Evolutionary conservation across 2,888 invertebrate genomes (phyloP).

Genomic region (Nebria brevicollis): DNA sequence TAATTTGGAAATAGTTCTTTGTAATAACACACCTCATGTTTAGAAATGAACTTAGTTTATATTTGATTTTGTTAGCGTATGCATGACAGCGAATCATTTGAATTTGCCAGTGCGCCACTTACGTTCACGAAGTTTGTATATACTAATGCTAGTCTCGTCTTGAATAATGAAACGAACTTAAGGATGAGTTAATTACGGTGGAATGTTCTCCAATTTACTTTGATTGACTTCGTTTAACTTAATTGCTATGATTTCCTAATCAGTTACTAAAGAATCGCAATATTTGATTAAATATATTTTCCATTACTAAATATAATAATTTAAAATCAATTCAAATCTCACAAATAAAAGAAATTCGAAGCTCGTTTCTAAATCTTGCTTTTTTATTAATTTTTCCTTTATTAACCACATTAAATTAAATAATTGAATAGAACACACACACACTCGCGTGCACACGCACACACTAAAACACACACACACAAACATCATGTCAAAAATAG

Average conservation of each 20-base stretch:
- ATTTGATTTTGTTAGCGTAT: neutral
- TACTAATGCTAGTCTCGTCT: slow-evolving; percentile 16
- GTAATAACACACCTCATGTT: neutral
- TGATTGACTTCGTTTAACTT: slow-evolving; percentile 34
- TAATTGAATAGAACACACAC: too few species aligned
- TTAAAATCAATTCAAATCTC: too few species aligned
- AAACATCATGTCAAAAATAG: too few species aligned
- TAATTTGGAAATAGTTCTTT: neutral
- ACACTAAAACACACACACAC: too few species aligned
- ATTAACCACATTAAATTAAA: too few species aligned
- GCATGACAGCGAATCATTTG: neutral
- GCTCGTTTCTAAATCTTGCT: too few species aligned
- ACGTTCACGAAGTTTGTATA: slow-evolving; percentile 14
- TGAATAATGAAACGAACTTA: slow-evolving; percentile 39
- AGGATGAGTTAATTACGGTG: slow-evolving; percentile 35
- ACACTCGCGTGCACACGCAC: too few species aligned
- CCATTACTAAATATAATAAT: too few species aligned
- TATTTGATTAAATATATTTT: too few species aligned
- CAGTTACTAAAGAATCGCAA: neutral
- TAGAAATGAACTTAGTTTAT: neutral
- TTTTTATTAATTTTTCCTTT: too few species aligned
- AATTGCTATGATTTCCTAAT: slow-evolving; percentile 29
- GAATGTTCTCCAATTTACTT: slow-evolving; percentile 30
- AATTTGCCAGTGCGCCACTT: neutral
- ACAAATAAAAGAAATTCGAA: too few species aligned